These are phyloP conservation scores for Caenorhabditis imperialis DNA, from an alignment of 2,888 invertebrate genomes.

Conservation along the genomic window DNA sequence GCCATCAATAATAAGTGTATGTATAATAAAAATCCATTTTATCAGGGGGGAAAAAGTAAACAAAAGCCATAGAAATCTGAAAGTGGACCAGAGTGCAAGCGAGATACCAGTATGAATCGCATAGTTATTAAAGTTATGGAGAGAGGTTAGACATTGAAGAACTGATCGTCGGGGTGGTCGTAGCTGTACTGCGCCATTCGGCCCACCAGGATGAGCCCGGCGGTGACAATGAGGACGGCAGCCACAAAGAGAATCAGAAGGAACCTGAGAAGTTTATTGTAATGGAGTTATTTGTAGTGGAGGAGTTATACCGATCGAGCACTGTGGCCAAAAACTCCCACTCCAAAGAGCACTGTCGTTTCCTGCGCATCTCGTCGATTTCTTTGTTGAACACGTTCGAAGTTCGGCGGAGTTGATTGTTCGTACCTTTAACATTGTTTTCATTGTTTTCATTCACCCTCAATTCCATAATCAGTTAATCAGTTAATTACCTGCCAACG, in stretches of 20 bases:
- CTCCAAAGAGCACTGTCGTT: conserved; percentile 74
- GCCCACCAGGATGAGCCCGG: conserved; percentile 74
- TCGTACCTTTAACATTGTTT: conserved; percentile 34
- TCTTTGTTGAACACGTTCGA: conserved; percentile 63
- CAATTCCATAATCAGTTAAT: neutral
- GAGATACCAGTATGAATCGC: conserved; percentile 37
- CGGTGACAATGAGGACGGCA: conserved; percentile 70
- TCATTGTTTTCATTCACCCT: neutral
- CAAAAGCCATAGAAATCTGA: conserved; percentile 47
- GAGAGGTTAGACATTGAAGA: conserved; percentile 41
- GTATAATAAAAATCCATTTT: neutral
- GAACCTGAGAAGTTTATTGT: conserved; percentile 56
- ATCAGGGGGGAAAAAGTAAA: too few species aligned
- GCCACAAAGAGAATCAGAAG: conserved; percentile 71
- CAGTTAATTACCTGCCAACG: conserved; percentile 59
- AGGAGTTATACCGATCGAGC: conserved; percentile 63
- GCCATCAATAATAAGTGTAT: conserved; percentile 7
- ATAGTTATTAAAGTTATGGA: conserved; percentile 24
- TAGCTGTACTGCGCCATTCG: conserved; percentile 70
- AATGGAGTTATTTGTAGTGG: neutral
- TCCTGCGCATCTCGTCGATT: conserved; percentile 60
- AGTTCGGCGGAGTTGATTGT: conserved; percentile 53
- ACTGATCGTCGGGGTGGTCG: conserved; percentile 60
- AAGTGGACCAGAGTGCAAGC: conserved; percentile 44
- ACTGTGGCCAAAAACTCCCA: conserved; percentile 77